Conservation (phyloP, 2,113 vertebrate genomes). For the Nothocercus nigrocapillus region DNA sequence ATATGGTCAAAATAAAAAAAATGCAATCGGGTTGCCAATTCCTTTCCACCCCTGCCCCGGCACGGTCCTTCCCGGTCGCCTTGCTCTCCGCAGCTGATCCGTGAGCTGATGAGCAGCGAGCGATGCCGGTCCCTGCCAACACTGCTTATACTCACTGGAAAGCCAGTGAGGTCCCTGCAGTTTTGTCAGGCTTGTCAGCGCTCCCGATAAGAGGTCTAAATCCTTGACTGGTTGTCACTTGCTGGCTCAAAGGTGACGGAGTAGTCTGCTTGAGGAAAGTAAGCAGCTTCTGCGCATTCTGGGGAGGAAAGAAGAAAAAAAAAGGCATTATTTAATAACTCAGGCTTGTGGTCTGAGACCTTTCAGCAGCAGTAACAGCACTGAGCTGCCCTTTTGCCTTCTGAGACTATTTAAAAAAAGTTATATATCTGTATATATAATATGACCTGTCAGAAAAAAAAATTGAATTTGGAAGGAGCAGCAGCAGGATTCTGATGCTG, state of each 20-base stretch:
- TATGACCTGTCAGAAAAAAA: background rate
- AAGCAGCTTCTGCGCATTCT: background rate
- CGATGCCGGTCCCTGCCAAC: background rate
- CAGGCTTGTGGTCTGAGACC: background rate
- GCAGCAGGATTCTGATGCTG: background rate
- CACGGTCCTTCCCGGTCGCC: background rate
- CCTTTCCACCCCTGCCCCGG: background rate
- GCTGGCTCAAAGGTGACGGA: background rate
- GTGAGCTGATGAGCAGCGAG: background rate
- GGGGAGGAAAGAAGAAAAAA: background rate
- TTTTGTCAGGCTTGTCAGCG: background rate
- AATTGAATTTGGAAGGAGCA: background rate
- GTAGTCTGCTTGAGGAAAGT: background rate
- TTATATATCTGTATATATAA: background rate
- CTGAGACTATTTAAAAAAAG: background rate
- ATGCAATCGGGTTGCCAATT: background rate
- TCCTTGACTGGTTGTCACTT: slow-evolving; percentile 2
- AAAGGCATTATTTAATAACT: slow-evolving; percentile 1
- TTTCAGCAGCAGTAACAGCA: background rate
- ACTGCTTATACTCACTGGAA: background rate
- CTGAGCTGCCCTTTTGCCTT: background rate
- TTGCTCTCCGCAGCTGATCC: background rate
- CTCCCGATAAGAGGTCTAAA: background rate
- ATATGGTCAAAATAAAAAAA: slow-evolving; percentile 13
- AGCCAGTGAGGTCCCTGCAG: background rate